Evolutionary conservation across 2,888 invertebrate genomes (phyloP), one percentile per base, ranked within the genome.

Genomic region (Biston betularia): DNA sequence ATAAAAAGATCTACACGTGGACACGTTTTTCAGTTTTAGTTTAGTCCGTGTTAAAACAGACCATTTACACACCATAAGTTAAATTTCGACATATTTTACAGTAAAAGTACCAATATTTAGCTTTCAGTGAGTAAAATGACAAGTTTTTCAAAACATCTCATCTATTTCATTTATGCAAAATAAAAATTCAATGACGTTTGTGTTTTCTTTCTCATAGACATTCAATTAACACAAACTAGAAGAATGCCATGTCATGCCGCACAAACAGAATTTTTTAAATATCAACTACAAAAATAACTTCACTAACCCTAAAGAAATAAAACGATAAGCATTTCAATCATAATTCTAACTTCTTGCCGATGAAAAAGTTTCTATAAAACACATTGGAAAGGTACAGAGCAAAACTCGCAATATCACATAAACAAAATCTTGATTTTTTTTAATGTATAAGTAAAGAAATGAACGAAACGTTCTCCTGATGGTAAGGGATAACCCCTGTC

Each of bases 1-100:
- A 82, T 65, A 89, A 87, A 83, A 79, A 85, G 84, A 75, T 80
- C 84, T 87, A 87, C 80, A 72, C 73, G 74, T 68, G 72, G 67
- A 68, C 72, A 66, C 68, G 52, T n/a, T 14, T 38, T 12, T n/a
- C 33, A 5, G 54, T 46, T 54, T 48, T 6, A n/a, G 3, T 35
- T 9, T 12, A 33, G 12, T 8, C 34, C 12, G 11, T 10, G 1
- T n/a, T n/a, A 8, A 34, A 34, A 50, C 34, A 7, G 7, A n/a
- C 34, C 7, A 6, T 53, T 38, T 53, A 34, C n/a, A 2, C 11
- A 46, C 6, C 11, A 9, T 9, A 10, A 1, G 5, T 9, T n/a
- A 24, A 48, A 50, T 50, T 50, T 35, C n/a, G n/a, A 50, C 34
- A 50, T 12, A 11, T 49, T 49, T 10, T 11, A 15, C 5, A 33